Percentiles rank a stretch among this genome's conserved stretches.
phyloP scores from a whole-genome alignment of 2,797 vertebrate species.

The Potorous gilbertii region DNA sequence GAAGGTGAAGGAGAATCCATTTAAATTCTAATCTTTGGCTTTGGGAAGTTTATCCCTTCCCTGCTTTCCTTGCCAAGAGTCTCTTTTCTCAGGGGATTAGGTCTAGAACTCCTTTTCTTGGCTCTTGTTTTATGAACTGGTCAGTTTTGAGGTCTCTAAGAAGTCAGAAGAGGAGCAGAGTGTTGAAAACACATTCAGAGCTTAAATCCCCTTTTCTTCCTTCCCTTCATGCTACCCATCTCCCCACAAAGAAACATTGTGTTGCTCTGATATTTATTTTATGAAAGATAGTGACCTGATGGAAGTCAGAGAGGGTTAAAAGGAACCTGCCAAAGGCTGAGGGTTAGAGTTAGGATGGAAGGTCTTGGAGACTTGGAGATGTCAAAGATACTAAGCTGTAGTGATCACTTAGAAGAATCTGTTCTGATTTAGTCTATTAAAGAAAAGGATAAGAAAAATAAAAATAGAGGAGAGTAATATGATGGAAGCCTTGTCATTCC shows the following conservation, averaged over 20 bases:
- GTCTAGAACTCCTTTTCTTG: conserved; percentile 54
- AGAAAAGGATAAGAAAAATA: not conserved
- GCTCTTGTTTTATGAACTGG: conserved; percentile 28
- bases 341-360: accelerated
- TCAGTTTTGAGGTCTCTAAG: conserved; percentile 54
- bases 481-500: not conserved
- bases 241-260: conserved; percentile 57
- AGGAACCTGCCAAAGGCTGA: conserved; percentile 42
- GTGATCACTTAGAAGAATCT: not conserved
- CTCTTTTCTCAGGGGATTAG: conserved; percentile 39
- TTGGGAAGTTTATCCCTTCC: conserved; percentile 64
- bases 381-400: not conserved
- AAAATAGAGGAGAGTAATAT: not conserved
- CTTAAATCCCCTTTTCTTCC: conserved; percentile 8
- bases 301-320: conserved; percentile 45
- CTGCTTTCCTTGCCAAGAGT: conserved; percentile 61
- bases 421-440: not conserved
- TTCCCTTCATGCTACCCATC: not conserved
- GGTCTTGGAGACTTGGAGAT: not conserved
- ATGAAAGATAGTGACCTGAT: conserved; percentile 68
- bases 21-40: conserved; percentile 35
- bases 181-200: conserved; percentile 36
- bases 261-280: conserved; percentile 58
- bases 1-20: conserved; percentile 54
- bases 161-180: conserved; percentile 15